phyloP scores from a whole-genome alignment of 2,888 invertebrate genomes.

The Acleris emargana region DNA sequence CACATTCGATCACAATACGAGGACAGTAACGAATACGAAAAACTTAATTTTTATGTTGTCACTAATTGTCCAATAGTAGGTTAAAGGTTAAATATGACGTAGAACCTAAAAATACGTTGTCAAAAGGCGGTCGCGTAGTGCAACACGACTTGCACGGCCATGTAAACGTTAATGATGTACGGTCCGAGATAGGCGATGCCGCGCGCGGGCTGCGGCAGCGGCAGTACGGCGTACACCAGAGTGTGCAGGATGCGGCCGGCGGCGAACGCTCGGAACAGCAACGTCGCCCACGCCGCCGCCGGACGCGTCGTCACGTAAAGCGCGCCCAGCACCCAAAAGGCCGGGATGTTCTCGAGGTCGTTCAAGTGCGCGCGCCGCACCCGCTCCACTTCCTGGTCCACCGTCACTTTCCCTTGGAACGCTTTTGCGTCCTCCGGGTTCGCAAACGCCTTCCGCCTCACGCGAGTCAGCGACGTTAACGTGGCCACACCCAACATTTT shows the following conservation, averaged over 20 bases:
- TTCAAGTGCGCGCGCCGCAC: constrained; percentile 86
- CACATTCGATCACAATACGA: no score
- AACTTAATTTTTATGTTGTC: no score
- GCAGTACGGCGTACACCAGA: constrained; percentile 85
- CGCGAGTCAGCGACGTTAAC: constrained; percentile 56
- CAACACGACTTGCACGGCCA: constrained; percentile 63
- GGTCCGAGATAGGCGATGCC: constrained; percentile 61
- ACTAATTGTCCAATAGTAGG: no score
- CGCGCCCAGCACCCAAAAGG: constrained; percentile 85
- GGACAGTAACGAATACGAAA: no score
- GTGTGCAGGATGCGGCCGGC: constrained; percentile 84
- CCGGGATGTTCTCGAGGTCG: constrained; percentile 88
- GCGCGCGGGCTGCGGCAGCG: constrained; percentile 84
- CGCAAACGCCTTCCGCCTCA: constrained; percentile 32
- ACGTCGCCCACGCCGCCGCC: constrained; percentile 57
- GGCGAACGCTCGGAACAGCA: constrained; percentile 80
- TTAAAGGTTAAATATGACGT: no score
- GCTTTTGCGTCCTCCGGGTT: constrained; percentile 48
- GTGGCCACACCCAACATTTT: constrained; percentile 57
- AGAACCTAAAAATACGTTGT: no score
- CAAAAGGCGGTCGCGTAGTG: constrained; percentile 46
- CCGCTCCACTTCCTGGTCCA: constrained; percentile 64
- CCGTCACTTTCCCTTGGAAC: constrained; percentile 62
- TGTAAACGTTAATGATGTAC: constrained; percentile 59
- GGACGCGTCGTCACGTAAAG: constrained; percentile 86